Conservation (phyloP, 2,113 vertebrate species). For the Empidonax traillii region DNA sequence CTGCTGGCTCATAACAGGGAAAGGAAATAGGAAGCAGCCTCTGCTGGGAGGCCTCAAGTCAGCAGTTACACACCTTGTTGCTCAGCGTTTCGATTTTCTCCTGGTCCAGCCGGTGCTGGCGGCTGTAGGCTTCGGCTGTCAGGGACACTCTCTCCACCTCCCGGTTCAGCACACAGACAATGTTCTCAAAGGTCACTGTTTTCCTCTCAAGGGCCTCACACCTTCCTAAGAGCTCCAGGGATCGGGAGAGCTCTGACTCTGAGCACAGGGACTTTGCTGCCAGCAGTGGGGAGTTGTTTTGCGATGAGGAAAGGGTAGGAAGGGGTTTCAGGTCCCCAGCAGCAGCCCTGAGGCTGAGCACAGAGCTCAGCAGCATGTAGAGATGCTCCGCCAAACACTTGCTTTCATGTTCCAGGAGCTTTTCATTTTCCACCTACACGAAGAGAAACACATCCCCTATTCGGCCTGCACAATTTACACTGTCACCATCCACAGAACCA, state of each 20-base stretch:
- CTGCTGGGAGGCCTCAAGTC: background rate
- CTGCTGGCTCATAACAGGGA: background rate
- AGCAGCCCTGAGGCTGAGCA: conserved; percentile 63
- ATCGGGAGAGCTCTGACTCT: background rate
- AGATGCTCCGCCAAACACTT: conserved; percentile 81
- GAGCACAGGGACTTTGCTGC: background rate
- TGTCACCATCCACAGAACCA: background rate
- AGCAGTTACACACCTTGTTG: conserved; percentile 78
- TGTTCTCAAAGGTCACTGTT: conserved; percentile 87
- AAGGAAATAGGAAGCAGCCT: background rate
- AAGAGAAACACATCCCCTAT: background rate
- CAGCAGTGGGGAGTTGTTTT: background rate
- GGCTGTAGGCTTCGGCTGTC: conserved; percentile 80
- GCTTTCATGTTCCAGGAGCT: conserved; percentile 81
- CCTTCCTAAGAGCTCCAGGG: conserved; percentile 77
- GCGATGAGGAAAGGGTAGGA: conserved; percentile 6
- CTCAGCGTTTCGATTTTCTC: conserved; percentile 86
- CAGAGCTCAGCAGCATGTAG: conserved; percentile 77
- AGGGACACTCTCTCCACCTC: conserved; percentile 87
- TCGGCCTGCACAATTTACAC: background rate
- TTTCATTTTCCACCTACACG: conserved; percentile 82
- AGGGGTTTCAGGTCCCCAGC: background rate
- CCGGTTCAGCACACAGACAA: conserved; percentile 90
- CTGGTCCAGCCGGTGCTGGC: conserved; percentile 87
- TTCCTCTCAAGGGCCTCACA: conserved; percentile 86